Evolutionary conservation across 2,888 invertebrate genomes (phyloP).

Genomic region (Andrena bicolor): DNA sequence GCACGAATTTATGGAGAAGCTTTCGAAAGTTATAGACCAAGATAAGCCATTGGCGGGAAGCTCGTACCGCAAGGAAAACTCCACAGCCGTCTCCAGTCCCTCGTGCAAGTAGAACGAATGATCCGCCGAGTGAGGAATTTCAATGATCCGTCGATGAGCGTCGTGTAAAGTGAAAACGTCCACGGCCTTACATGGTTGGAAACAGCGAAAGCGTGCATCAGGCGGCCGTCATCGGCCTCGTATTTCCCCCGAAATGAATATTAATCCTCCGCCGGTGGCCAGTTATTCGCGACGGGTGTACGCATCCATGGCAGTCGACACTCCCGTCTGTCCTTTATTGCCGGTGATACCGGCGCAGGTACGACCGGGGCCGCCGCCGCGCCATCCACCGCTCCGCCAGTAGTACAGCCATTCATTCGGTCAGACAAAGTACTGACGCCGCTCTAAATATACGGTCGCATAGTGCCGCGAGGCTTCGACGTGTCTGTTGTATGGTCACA

Average conservation of each 20-base stretch:
- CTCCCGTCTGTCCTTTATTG: conserved; percentile 75
- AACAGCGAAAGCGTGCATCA: conserved; percentile 38
- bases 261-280: conserved; percentile 41
- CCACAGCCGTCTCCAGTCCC: not conserved
- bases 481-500: conserved; percentile 22
- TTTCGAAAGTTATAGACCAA: not conserved
- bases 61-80: not conserved
- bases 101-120: not conserved
- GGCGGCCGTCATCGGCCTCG: conserved; percentile 40
- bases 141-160: not conserved
- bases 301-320: conserved; percentile 54
- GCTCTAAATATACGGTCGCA: conserved; percentile 78
- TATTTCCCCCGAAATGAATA: conserved; percentile 50
- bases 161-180: conserved; percentile 30
- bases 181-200: conserved; percentile 3
- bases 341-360: conserved; percentile 65
- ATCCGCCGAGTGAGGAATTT: not conserved
- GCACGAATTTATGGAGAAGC: conserved; percentile 22
- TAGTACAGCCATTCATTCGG: conserved; percentile 77
- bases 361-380: conserved; percentile 38
- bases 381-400: conserved; percentile 71
- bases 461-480: conserved; percentile 51
- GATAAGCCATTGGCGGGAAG: not conserved
- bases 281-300: conserved; percentile 31
- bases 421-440: conserved; percentile 81